Evolutionary conservation across 2,797 vertebrate genomes (phyloP).

Genomic region (Cheirogaleus major): DNA sequence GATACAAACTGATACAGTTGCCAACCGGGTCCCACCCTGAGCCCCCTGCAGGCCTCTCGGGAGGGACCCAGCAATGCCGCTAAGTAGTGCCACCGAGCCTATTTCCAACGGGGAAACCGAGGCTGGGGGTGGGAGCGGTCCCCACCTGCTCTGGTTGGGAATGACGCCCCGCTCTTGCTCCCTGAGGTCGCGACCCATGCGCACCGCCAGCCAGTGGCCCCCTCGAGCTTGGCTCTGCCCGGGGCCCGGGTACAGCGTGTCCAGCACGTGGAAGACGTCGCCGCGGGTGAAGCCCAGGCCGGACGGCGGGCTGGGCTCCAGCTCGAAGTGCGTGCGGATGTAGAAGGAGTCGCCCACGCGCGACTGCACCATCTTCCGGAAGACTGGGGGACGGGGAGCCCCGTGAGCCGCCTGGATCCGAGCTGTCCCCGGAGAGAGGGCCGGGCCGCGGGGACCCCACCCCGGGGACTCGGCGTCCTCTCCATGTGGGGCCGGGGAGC

Average conservation of each 20-base stretch:
- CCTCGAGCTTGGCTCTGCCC: constrained; percentile 89
- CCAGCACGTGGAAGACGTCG: constrained; percentile 95
- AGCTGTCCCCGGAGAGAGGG: background rate
- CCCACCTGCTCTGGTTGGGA: constrained; percentile 93
- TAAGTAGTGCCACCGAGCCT: fast-evolving
- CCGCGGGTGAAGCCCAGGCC: constrained; percentile 94
- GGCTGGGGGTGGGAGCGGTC: background rate
- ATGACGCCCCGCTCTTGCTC: constrained; percentile 96
- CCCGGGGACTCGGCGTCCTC: too few species aligned
- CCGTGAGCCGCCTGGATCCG: background rate
- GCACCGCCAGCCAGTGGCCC: constrained; percentile 93
- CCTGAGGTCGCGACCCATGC: constrained; percentile 94
- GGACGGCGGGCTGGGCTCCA: constrained; percentile 88
- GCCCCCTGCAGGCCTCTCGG: background rate
- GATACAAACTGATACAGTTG: fast-evolving
- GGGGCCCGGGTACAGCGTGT: constrained; percentile 94
- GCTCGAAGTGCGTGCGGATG: constrained; percentile 96
- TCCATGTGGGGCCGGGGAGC: background rate
- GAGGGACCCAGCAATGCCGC: background rate
- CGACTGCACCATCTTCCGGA: constrained; percentile 93
- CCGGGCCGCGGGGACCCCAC: background rate
- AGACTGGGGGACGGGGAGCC: constrained; percentile 87
- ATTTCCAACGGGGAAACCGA: background rate
- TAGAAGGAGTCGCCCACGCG: constrained; percentile 96
- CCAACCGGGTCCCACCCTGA: too few species aligned